Conservation (phyloP, 2,113 vertebrate species). For the Anolis carolinensis region DNA sequence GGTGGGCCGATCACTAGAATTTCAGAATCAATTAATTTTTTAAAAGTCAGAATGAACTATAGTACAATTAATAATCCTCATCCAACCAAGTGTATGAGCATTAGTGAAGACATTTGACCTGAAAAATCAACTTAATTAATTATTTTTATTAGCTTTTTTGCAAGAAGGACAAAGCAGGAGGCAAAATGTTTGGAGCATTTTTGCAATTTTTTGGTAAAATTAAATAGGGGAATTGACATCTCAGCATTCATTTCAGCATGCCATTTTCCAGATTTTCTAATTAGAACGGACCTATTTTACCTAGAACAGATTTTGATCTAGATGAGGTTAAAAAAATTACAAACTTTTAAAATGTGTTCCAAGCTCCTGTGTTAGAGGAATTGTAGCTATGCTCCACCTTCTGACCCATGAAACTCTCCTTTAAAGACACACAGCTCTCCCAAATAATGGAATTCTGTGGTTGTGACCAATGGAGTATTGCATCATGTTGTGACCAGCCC, state of each 20-base stretch:
- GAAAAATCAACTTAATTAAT: slow-evolving; percentile 1
- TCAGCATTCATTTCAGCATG: background rate
- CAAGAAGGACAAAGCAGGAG: background rate
- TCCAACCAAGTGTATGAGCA: background rate
- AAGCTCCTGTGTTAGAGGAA: too few species aligned
- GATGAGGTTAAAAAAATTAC: background rate
- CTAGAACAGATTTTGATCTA: background rate
- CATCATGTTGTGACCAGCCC: too few species aligned
- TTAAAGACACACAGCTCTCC: too few species aligned
- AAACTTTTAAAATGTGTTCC: background rate
- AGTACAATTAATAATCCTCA: background rate
- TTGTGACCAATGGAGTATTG: too few species aligned
- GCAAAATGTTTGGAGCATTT: background rate
- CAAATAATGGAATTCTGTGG: too few species aligned
- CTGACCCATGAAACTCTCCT: too few species aligned
- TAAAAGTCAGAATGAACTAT: background rate
- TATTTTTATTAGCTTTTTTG: background rate
- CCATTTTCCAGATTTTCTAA: background rate
- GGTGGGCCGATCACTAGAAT: too few species aligned
- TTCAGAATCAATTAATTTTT: too few species aligned
- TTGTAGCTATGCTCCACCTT: too few species aligned
- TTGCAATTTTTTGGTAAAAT: background rate
- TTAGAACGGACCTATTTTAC: background rate
- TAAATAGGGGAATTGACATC: background rate
- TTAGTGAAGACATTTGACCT: background rate